Conservation (phyloP, 2,888 invertebrate genomes). For the Microplitis manilae region DNA sequence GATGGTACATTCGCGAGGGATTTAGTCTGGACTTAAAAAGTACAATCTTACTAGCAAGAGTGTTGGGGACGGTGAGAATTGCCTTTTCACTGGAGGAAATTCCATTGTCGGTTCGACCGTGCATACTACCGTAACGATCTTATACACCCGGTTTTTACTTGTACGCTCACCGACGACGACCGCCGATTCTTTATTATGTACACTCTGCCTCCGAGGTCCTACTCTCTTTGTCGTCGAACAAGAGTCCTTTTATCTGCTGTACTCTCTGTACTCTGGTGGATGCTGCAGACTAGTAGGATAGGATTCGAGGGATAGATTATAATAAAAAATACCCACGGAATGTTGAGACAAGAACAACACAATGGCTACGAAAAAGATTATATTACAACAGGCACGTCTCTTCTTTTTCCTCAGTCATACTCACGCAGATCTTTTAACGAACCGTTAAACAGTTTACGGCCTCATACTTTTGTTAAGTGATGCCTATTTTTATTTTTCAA, state of each 20-base stretch:
- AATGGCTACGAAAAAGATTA: conserved; percentile 33
- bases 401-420: not conserved
- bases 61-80: conserved; percentile 43
- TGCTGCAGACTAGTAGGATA: no score
- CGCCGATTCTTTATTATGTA: not conserved
- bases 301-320: no score
- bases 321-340: conserved; percentile 9
- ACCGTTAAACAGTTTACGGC: conserved; percentile 53
- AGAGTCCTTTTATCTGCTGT: conserved; percentile 3
- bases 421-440: conserved; percentile 46
- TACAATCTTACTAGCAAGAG: conserved; percentile 26
- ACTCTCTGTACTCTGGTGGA: not conserved
- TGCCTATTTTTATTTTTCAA: conserved; percentile 6
- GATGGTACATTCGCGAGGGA: conserved; percentile 42
- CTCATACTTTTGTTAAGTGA: conserved; percentile 45
- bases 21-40: conserved; percentile 41
- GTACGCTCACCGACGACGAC: conserved; percentile 26
- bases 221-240: conserved; percentile 11
- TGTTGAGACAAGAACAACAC: conserved; percentile 24
- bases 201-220: conserved; percentile 12
- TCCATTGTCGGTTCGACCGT: conserved; percentile 48
- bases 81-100: conserved; percentile 47
- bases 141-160: conserved; percentile 45
- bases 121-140: conserved; percentile 52
- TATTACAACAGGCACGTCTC: conserved; percentile 16